Percentiles rank a stretch among this genome's conserved stretches.
phyloP scores from a whole-genome alignment of 2,797 vertebrate species.

The Intellagama lesueurii region DNA sequence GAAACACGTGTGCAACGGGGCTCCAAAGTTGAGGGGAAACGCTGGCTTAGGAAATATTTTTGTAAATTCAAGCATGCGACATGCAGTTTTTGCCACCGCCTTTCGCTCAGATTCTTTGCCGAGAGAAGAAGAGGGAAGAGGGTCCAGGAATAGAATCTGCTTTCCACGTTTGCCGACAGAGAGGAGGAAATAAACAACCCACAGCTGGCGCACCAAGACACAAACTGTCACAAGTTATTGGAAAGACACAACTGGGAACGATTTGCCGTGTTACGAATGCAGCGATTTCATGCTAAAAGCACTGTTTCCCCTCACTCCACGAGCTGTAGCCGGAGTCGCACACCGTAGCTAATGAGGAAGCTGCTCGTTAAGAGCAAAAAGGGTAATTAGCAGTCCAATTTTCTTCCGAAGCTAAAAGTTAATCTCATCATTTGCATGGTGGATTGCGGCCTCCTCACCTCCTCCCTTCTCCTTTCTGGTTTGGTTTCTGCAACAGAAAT shows the following conservation, averaged over 20 bases:
- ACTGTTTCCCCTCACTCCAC: neutral
- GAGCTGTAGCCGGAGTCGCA: neutral
- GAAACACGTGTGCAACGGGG: no score
- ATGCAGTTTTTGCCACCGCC: neutral
- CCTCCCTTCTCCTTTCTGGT: neutral
- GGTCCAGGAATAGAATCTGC: neutral
- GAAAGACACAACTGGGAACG: slow-evolving; percentile 8
- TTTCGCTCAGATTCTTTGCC: neutral
- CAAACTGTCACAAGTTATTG: neutral
- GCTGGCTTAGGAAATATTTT: no score
- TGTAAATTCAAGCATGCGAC: no score
- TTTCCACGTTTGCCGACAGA: neutral
- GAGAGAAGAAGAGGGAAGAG: neutral
- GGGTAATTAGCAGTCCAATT: slow-evolving; percentile 35
- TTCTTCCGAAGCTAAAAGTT: slow-evolving; percentile 36
- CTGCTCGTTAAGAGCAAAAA: slow-evolving; percentile 24
- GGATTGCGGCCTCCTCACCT: neutral
- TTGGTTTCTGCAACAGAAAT: slow-evolving; percentile 69
- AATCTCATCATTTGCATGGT: slow-evolving; percentile 30
- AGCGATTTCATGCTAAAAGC: neutral
- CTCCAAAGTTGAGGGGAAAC: no score
- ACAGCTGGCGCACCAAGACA: neutral
- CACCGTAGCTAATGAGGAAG: slow-evolving; percentile 28
- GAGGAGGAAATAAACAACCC: slow-evolving; percentile 16
- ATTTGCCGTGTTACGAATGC: slow-evolving; percentile 14